Evolutionary conservation across 2,888 invertebrate species (phyloP).

Genomic region (Cheiracanthium punctorium): DNA sequence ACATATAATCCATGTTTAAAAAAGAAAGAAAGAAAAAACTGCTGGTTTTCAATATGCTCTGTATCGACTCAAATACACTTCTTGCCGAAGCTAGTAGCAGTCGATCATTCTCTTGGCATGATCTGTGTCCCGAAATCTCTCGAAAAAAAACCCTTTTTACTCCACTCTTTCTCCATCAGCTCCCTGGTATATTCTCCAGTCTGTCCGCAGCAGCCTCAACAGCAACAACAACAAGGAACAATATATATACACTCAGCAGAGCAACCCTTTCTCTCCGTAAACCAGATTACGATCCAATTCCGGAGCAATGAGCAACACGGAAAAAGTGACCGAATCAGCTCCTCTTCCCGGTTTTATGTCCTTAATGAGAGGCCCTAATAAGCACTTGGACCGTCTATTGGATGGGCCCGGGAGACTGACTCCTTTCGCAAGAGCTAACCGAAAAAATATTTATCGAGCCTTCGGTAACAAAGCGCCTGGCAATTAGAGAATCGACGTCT

Average conservation of each 20-base stretch:
- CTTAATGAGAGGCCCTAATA: conserved; percentile 4
- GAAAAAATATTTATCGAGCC: neutral
- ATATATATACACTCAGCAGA: neutral
- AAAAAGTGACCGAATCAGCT: conserved; percentile 42
- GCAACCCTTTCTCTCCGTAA: conserved; percentile 28
- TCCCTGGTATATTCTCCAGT: too few species aligned
- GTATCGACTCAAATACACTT: too few species aligned
- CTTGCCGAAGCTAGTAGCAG: too few species aligned
- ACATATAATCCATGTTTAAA: too few species aligned
- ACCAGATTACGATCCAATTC: conserved; percentile 37
- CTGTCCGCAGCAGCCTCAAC: too few species aligned
- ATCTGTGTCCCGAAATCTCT: too few species aligned
- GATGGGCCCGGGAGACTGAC: conserved; percentile 21
- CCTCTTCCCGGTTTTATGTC: conserved; percentile 1
- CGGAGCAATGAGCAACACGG: conserved; percentile 26
- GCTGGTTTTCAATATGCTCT: too few species aligned
- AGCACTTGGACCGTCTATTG: neutral
- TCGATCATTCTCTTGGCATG: too few species aligned
- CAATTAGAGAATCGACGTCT: neutral
- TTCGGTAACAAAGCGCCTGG: neutral
- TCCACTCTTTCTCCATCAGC: too few species aligned
- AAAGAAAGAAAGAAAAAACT: too few species aligned
- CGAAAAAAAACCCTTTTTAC: too few species aligned
- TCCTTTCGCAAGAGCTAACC: neutral
- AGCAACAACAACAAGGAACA: too few species aligned